Evolutionary conservation across 2,113 vertebrate genomes (phyloP), one percentile per base, ranked within the genome.

Genomic region (Sebastes schlegelii): DNA sequence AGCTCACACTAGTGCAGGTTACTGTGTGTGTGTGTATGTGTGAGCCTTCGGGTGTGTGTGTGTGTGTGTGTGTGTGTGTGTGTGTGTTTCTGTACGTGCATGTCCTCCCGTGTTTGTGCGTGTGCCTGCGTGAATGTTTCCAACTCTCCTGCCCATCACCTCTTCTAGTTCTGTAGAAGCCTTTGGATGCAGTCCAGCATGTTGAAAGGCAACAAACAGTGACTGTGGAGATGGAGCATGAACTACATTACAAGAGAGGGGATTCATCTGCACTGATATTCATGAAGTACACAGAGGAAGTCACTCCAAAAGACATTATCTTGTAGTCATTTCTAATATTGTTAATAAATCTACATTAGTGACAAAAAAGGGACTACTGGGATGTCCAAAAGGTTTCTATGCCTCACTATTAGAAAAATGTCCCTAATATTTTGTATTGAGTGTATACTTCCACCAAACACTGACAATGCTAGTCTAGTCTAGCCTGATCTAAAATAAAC

Each of bases 1-100:
- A 80, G 48, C 72, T 74, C 82, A 86, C 70, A 77, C 80, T 66
- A 46, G 61, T 77, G 73, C 74, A 74, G 71, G 79, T 49, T 75
- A 52, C 16, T 79, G n/a, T 64, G 48, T n/a, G 51, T 21, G 49
- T 85, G 34, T 52, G 12, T 66, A 8, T 54, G 48, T 40, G 42
- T 42, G 54, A 9, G 66, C 23, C 3, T 74, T 17, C 21, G 57
- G 66, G 52, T 61, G 21, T 69, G 48, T 76, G 16, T 70, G n/a
- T n/a, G n/a, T n/a, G n/a, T n/a, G 34, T 34, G 5, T 64, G 46
- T 51, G 34, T 49, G 55, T 68, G 34, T 79, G 21, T 54, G 73
- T 66, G 55, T 67, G n/a, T 80, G 26, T 43, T 26, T 19, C 21
- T 17, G 16, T 48, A 67, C 62, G 63, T 48, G 21, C 42, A 51